Evolutionary conservation across 2,113 vertebrate species (phyloP).

Genomic region (Ornithorhynchus anatinus): DNA sequence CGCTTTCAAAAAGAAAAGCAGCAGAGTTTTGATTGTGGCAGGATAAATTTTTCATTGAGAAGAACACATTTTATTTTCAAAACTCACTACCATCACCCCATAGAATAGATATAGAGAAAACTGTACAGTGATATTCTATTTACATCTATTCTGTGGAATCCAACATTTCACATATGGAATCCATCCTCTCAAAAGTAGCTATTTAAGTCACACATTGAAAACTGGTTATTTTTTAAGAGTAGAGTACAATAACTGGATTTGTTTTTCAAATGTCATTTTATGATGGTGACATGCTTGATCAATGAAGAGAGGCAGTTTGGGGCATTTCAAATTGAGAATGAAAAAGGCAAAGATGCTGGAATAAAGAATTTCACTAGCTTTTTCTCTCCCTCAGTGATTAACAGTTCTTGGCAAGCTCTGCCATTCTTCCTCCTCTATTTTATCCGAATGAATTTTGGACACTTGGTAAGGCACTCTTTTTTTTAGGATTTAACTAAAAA

Average conservation of each 20-base stretch:
- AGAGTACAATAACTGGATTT: not conserved
- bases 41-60: not conserved
- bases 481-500: conserved; percentile 37
- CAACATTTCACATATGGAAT: too few relatives aligned
- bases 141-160: too few relatives aligned
- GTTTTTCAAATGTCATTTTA: not conserved
- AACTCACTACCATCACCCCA: not conserved
- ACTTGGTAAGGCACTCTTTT: conserved; percentile 59
- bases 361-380: conserved; percentile 6
- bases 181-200: too few relatives aligned
- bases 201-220: too few relatives aligned
- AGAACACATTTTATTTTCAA: not conserved
- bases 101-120: conserved; percentile 12
- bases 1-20: not conserved
- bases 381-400: conserved; percentile 26
- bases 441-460: conserved; percentile 38
- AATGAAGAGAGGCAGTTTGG: not conserved
- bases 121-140: too few relatives aligned
- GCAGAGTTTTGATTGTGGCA: not conserved
- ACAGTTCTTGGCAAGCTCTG: too few relatives aligned
- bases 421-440: too few relatives aligned
- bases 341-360: not conserved
- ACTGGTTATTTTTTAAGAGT: too few relatives aligned
- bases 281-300: not conserved
- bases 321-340: not conserved